Percentiles rank a stretch among this genome's conserved stretches.
Conservation (phyloP, 2,113 vertebrate species). For the Tringa solitaria region DNA sequence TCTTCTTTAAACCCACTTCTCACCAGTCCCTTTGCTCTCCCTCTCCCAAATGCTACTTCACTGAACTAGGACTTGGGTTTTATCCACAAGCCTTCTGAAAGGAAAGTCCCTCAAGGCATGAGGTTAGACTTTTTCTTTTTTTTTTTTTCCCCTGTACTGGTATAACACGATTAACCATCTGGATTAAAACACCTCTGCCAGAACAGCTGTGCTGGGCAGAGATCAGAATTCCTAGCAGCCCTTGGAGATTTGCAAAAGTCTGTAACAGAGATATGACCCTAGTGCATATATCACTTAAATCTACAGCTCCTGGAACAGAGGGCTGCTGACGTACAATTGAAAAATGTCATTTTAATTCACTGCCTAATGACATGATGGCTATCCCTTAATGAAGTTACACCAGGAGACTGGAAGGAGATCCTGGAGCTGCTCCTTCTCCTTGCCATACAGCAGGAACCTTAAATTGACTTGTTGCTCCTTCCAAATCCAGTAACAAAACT, state of each 20-base stretch:
- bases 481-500: background rate
- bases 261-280: background rate
- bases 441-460: background rate
- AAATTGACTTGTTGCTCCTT: background rate
- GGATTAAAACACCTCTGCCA: constrained; percentile 1
- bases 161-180: background rate
- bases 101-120: background rate
- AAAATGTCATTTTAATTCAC: constrained; percentile 6
- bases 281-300: background rate
- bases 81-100: background rate
- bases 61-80: background rate
- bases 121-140: background rate
- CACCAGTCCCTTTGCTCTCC: background rate
- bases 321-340: background rate
- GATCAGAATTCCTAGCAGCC: background rate
- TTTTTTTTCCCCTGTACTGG: background rate
- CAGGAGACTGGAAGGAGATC: background rate
- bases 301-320: background rate
- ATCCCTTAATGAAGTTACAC: background rate
- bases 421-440: constrained; percentile 2
- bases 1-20: background rate
- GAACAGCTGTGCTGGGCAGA: background rate
- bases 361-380: background rate
- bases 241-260: background rate
- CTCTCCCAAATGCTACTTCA: background rate